Percentiles rank a stretch among this genome's conserved stretches.
phyloP scores from a whole-genome alignment of 2,113 vertebrate genomes.

The Eupsittula cactorum region DNA sequence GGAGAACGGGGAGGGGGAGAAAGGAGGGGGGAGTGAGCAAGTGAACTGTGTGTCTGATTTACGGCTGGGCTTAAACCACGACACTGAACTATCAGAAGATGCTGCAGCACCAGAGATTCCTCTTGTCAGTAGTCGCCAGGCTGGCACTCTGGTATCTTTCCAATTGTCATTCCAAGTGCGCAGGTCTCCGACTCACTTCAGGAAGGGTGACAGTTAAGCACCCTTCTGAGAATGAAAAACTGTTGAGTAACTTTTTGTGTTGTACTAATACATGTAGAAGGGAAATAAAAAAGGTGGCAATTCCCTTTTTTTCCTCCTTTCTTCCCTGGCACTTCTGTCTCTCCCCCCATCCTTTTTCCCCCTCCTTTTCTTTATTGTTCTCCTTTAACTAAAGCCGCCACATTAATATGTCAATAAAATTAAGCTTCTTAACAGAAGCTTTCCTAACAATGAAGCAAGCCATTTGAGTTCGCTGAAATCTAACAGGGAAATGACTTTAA shows the following conservation, averaged over 20 bases:
- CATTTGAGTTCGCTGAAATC: neutral
- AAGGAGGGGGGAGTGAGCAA: too few species aligned
- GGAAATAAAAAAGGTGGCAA: neutral
- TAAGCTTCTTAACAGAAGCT: neutral
- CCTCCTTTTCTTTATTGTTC: neutral
- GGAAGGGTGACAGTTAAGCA: constrained; percentile 44
- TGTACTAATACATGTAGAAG: neutral
- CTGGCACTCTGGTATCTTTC: neutral
- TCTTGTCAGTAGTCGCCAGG: constrained; percentile 1
- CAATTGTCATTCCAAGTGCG: neutral
- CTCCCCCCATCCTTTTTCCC: accelerated
- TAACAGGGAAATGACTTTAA: neutral
- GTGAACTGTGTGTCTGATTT: too few species aligned
- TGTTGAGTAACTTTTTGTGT: constrained; percentile 2
- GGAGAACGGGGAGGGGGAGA: too few species aligned
- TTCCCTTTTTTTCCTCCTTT: neutral
- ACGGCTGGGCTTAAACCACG: too few species aligned
- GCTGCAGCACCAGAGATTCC: neutral
- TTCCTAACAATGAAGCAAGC: neutral
- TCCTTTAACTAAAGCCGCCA: neutral
- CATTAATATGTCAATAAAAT: neutral
- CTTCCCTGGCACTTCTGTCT: neutral
- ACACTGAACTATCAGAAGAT: neutral
- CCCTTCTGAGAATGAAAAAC: neutral
- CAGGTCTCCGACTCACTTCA: constrained; percentile 33